Percentiles rank a stretch among this genome's conserved stretches.
phyloP scores from a whole-genome alignment of 2,888 invertebrate species.

The Pristionchus fissidentatus region DNA sequence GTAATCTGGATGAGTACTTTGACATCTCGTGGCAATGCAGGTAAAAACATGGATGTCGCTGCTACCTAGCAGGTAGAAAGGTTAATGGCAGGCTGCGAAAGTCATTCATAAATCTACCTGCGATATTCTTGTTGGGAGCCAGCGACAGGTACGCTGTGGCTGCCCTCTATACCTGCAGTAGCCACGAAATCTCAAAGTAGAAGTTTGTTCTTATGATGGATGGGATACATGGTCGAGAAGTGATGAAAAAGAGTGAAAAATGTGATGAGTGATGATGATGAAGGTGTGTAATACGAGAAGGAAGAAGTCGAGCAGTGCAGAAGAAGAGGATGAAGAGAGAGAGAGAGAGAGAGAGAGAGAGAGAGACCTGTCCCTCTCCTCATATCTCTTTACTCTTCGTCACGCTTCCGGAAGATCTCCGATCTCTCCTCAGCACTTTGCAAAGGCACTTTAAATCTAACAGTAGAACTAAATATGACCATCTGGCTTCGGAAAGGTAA shows the following conservation, averaged over 20 bases:
- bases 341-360: slow-evolving; percentile 15
- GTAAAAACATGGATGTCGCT: too few relatives aligned
- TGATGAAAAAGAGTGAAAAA: slow-evolving; percentile 1
- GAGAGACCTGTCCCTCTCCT: slow-evolving; percentile 2
- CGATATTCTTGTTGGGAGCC: too few relatives aligned
- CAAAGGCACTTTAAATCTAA: neutral
- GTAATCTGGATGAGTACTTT: neutral
- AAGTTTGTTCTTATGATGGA: slow-evolving; percentile 17
- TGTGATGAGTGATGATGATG: slow-evolving; percentile 3
- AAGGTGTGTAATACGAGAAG: slow-evolving; percentile 38
- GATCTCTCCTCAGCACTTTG: neutral
- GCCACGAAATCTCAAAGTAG: too few relatives aligned
- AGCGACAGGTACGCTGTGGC: too few relatives aligned
- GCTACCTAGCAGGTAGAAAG: too few relatives aligned
- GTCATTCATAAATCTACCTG: too few relatives aligned
- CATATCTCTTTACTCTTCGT: slow-evolving; percentile 19
- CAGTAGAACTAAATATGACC: too few relatives aligned
- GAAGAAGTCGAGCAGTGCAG: neutral
- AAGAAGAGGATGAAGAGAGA: neutral
- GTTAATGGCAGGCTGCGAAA: too few relatives aligned
- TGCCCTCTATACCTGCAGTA: too few relatives aligned
- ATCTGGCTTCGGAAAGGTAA: too few relatives aligned
- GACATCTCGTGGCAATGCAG: too few relatives aligned
- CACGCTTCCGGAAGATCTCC: slow-evolving; percentile 25
- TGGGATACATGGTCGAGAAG: neutral